These are phyloP conservation scores for Lepisosteus oculatus DNA, from an alignment of 2,113 vertebrate genomes.

Conservation along the genomic window DNA sequence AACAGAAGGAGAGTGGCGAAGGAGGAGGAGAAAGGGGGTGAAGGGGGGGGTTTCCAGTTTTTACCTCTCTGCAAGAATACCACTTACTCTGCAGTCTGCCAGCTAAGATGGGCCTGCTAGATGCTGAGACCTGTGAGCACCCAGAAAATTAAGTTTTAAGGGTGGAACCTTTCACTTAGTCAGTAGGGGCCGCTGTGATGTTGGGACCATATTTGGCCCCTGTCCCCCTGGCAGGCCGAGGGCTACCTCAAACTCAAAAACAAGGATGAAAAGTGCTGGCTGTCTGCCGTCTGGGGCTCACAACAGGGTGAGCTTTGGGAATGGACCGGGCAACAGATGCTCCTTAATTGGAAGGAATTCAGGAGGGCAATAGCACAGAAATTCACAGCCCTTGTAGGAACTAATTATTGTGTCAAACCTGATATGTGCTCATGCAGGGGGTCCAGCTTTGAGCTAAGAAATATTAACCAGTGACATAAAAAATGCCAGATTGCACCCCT, in stretches of 20 bases:
- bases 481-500: constrained; percentile 23
- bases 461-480: not conserved
- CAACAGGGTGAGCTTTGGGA: not conserved
- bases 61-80: no score
- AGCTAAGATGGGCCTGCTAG: no score
- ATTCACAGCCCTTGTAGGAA: constrained; percentile 18
- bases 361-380: constrained; percentile 25
- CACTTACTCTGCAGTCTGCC: no score
- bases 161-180: no score
- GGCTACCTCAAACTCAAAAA: no score
- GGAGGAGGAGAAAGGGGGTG: constrained; percentile 17
- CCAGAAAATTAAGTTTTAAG: no score
- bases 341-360: constrained; percentile 17
- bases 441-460: not conserved
- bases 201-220: no score
- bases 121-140: no score
- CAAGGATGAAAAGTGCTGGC: no score
- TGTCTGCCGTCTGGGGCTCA: not conserved
- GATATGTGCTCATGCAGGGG: constrained; percentile 10
- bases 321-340: constrained; percentile 23
- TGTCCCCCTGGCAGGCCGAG: no score
- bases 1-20: constrained; percentile 17
- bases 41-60: not conserved
- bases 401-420: constrained; percentile 22
- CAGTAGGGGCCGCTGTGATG: no score